A percentile compares a stretch with the other conserved stretches of the same genome.
phyloP scores from a whole-genome alignment of 2,888 invertebrate species.

The Galerucella calmariensis region DNA sequence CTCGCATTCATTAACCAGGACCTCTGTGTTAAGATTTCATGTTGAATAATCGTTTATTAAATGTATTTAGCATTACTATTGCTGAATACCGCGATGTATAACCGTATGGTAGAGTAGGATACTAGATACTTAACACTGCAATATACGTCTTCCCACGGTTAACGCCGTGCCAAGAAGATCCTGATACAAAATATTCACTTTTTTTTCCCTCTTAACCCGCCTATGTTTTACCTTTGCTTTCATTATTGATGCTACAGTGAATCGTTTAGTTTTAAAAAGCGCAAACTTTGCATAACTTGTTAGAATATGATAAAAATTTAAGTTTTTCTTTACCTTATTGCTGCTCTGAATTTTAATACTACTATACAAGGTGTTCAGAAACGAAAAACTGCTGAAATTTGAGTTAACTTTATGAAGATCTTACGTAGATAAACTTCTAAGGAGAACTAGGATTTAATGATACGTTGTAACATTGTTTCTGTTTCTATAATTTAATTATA shows the following conservation, averaged over 20 bases:
- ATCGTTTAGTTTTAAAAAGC: background rate
- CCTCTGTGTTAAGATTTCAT: conserved; percentile 39
- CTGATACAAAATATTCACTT: conserved; percentile 52
- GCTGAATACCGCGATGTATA: conserved; percentile 42
- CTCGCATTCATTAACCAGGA: no score
- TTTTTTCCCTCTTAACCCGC: conserved; percentile 7
- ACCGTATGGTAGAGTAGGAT: background rate
- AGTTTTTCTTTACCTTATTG: no score
- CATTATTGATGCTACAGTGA: conserved; percentile 16
- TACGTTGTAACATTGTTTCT: no score
- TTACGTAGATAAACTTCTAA: no score
- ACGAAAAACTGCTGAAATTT: no score
- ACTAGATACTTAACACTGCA: conserved; percentile 49
- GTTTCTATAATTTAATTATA: no score
- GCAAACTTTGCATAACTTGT: background rate
- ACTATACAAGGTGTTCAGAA: no score
- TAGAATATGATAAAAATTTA: background rate
- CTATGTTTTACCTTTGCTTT: conserved; percentile 13
- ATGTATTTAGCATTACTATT: conserved; percentile 52
- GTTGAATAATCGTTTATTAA: conserved; percentile 51
- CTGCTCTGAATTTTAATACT: no score
- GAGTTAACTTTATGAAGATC: no score
- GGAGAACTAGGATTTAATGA: no score
- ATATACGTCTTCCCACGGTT: conserved; percentile 44
- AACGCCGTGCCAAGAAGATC: conserved; percentile 55